Percentiles rank a stretch among this genome's conserved stretches.
phyloP scores from a whole-genome alignment of 2,797 vertebrate genomes.

The Nothura maculosa region DNA sequence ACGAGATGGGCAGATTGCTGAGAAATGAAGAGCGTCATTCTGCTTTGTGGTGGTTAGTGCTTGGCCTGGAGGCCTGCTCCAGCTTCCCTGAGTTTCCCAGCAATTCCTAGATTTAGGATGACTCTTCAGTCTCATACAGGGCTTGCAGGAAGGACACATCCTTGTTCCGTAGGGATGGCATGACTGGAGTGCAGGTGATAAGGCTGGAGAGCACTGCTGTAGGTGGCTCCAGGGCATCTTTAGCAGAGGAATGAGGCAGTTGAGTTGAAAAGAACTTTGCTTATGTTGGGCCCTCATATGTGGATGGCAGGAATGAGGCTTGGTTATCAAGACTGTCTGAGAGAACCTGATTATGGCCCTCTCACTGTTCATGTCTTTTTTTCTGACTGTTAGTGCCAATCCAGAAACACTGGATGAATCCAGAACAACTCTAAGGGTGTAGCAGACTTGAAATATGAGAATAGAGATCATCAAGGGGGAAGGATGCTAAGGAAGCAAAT shows the following conservation, averaged over 20 bases:
- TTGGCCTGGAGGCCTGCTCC: constrained; percentile 8
- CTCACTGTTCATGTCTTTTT: neutral
- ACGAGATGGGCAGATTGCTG: constrained; percentile 72
- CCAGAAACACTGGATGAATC: neutral
- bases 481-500: neutral
- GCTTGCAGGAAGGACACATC: neutral
- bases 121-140: neutral
- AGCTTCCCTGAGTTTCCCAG: neutral
- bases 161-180: neutral
- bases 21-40: constrained; percentile 35
- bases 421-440: neutral
- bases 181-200: neutral
- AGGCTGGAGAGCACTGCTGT: neutral
- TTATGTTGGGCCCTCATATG: neutral
- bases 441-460: neutral
- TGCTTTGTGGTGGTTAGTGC: neutral
- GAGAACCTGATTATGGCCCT: neutral
- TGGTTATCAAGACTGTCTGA: neutral
- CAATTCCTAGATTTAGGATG: neutral
- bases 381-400: neutral
- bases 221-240: neutral
- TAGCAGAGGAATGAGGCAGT: neutral
- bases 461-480: neutral
- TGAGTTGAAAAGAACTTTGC: neutral
- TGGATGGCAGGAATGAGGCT: neutral